Conservation (phyloP, 2,797 vertebrate genomes). For the Glyptemys insculpta region DNA sequence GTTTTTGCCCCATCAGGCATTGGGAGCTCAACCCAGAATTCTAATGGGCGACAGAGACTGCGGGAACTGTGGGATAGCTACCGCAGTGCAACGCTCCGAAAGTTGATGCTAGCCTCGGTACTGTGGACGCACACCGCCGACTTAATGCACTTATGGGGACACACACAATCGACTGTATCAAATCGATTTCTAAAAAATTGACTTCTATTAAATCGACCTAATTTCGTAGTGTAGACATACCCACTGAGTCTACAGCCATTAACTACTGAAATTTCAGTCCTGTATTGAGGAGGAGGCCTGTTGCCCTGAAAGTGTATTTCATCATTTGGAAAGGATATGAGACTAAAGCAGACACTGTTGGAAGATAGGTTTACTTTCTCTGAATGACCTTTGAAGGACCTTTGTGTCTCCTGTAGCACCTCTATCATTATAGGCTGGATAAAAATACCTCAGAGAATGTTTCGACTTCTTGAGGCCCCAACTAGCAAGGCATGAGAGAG, state of each 20-base stretch:
- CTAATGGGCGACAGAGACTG: no score
- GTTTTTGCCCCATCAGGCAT: no score
- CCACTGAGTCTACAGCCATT: background rate
- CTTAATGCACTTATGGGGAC: no score
- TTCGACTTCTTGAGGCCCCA: slow-evolving; percentile 30
- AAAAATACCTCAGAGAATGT: slow-evolving; percentile 62
- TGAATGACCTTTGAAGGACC: slow-evolving; percentile 20
- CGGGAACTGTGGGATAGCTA: no score
- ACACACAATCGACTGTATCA: no score
- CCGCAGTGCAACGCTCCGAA: no score
- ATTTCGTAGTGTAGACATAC: no score
- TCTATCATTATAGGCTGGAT: slow-evolving; percentile 23
- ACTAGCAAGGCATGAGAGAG: slow-evolving; percentile 21
- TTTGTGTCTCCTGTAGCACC: slow-evolving; percentile 45
- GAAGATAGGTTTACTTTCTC: slow-evolving; percentile 38
- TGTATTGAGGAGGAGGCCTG: background rate
- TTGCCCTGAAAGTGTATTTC: slow-evolving; percentile 40
- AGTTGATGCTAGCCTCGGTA: no score
- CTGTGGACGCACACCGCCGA: no score
- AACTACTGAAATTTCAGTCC: background rate
- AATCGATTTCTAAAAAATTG: no score
- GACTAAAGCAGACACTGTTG: background rate
- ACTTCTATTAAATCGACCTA: no score
- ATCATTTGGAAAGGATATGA: slow-evolving; percentile 41
- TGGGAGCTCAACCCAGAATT: no score